Base-by-base conservation (phyloP, 1,140 invertebrate genomes). In the Apis dorsata region DNA sequence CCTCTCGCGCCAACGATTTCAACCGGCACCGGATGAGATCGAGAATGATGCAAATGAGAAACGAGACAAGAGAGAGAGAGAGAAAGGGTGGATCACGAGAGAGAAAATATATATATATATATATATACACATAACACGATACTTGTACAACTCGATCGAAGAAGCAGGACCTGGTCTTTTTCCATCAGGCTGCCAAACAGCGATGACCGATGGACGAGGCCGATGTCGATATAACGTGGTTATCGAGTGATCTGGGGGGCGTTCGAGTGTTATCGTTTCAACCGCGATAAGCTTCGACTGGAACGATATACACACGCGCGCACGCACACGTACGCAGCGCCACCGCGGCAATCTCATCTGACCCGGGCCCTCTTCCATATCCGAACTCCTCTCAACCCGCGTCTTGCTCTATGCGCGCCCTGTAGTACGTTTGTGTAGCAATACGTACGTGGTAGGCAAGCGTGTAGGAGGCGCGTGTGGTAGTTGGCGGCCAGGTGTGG, bases 211-310 rank as follows among this genome's bases (percentile, higher is more conserved):
- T 91, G 90, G 89, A 91, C 85, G 87, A 88, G 86, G 89, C 75
- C 88, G 91, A 91, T 92, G 91, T 89, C 88, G 92, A 92, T 93
- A 92, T 93, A 92, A 86, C 83, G 85, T 89, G 87, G 91, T 93
- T 94, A 94, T 94, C 93, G 88, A 91, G 76, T 91, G 91, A 94
- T 94, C 93, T 93, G 93, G 93, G 93, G 34, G 93, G 93, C 93
- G 93, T 93, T 89, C 90, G 90, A 93, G 90, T 93, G 92, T 93
- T 93, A 93, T 94, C 93, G 70, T 5, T 44, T 13, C 60, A 66
- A 69, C n/a, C 80, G 24, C 53, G 92, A 93, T 93, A 93, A 93
- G 90, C 72, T 85, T 68, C 83, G 79, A 79, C 86, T 75, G 55
- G 80, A 88, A 78, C 85, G 92, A 93, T 93, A 93, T 84, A 89